phyloP scores from a whole-genome alignment of 2,113 vertebrate genomes.

The Cyprinodon tularosa region DNA sequence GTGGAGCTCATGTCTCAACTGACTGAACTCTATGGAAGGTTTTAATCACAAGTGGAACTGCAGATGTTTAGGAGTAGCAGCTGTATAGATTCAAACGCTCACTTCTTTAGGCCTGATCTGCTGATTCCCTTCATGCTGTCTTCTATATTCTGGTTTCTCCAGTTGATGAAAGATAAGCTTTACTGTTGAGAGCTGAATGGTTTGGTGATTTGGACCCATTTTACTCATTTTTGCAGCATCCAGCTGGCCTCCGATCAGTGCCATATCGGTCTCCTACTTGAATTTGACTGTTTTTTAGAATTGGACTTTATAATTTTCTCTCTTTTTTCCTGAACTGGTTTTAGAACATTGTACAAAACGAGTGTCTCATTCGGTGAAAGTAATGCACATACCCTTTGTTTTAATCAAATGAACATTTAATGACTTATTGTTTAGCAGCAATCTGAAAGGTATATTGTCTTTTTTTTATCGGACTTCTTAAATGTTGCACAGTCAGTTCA shows the following conservation, averaged over 20 bases:
- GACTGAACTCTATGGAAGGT: background rate
- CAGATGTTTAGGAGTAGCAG: slow-evolving; percentile 31
- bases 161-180: slow-evolving; percentile 9
- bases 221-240: slow-evolving; percentile 4
- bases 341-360: slow-evolving; percentile 26
- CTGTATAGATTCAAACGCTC: slow-evolving; percentile 13
- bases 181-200: slow-evolving; percentile 20
- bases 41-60: slow-evolving; percentile 4
- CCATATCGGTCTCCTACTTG: background rate
- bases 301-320: slow-evolving; percentile 30
- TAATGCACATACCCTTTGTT: slow-evolving; percentile 50
- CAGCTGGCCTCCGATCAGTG: slow-evolving; percentile 21
- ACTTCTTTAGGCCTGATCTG: slow-evolving; percentile 48
- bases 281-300: slow-evolving; percentile 17
- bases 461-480: slow-evolving; percentile 56
- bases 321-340: slow-evolving; percentile 38
- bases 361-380: slow-evolving; percentile 21
- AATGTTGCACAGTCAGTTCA: slow-evolving; percentile 66
- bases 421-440: slow-evolving; percentile 35
- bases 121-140: slow-evolving; percentile 45
- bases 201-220: slow-evolving; percentile 13
- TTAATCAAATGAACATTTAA: slow-evolving; percentile 28
- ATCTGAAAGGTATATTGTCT: slow-evolving; percentile 47
- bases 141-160: slow-evolving; percentile 46
- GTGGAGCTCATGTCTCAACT: background rate